Evolutionary conservation across 1,140 invertebrate species (phyloP).

Genomic region (Hetaerina americana): DNA sequence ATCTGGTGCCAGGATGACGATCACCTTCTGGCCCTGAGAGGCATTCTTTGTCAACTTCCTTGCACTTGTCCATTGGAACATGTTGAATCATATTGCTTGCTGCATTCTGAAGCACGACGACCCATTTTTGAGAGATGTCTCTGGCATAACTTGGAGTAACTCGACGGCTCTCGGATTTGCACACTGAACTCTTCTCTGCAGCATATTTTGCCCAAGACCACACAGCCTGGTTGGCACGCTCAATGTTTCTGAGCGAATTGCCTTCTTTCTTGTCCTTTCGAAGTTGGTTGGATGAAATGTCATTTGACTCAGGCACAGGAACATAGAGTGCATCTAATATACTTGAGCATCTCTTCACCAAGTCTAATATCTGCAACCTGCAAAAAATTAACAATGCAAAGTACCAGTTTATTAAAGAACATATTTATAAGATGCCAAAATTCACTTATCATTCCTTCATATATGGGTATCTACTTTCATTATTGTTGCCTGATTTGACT

Average conservation of each 20-base stretch:
- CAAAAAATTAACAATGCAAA: too few species aligned
- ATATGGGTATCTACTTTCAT: too few species aligned
- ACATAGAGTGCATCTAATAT: not conserved
- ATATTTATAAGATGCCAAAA: too few species aligned
- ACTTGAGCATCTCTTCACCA: not conserved
- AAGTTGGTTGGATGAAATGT: not conserved
- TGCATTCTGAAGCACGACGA: slow-evolving; percentile 13
- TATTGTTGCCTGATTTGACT: too few species aligned
- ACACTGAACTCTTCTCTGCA: not conserved
- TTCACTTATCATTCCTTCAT: too few species aligned
- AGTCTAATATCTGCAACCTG: not conserved
- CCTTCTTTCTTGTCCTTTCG: too few species aligned
- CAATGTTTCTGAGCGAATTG: too few species aligned
- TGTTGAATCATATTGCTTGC: slow-evolving; percentile 1
- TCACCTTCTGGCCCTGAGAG: not conserved
- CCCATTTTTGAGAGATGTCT: slow-evolving; percentile 9
- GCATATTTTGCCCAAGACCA: not conserved
- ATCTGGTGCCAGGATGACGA: too few species aligned
- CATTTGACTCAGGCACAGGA: not conserved
- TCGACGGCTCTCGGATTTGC: slow-evolving; percentile 6
- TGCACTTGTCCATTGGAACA: slow-evolving; percentile 11
- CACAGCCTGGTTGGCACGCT: not conserved
- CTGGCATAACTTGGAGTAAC: slow-evolving; percentile 14
- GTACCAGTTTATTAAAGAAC: too few species aligned
- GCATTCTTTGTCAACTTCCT: slow-evolving; percentile 3